Evolutionary conservation across 2,113 vertebrate genomes (phyloP), one percentile per base, ranked within the genome.

Genomic region (Ailuropoda melanoleuca): DNA sequence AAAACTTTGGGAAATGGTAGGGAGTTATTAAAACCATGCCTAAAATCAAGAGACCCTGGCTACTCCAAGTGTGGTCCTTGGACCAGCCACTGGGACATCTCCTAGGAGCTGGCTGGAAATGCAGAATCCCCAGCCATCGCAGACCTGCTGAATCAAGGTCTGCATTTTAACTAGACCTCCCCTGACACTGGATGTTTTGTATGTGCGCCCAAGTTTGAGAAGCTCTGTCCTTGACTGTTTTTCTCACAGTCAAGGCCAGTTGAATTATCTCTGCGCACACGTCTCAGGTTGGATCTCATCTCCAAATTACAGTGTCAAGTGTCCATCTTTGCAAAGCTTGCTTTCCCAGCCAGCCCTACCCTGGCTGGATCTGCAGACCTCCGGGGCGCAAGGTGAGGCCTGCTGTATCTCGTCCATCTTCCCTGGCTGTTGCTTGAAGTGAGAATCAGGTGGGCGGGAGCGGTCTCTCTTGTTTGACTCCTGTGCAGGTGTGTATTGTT

Each of bases 401-500:
- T 95, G 53, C 85, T 95, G 6, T 89, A 26, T 93, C 83, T 81
- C 8, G 0, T 53, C 62, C 46, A 31, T 70, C 80, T 50, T 78
- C 23, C 83, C 31, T 0, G 11, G 68, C 72, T 96, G 92, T 96
- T 80, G 60, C 97, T 48, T 93, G 15, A 88, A 98, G 90, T 95
- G 96, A 97, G 93, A 97, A 95, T 48, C 95, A 72, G 83, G 89
- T 86, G 92, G 97, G 95, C 2, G 34, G 96, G 92, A 85, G 43
- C 24, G 0, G 24, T 62, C 81, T 95, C 84, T 96, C 89, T 93
- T 92, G 95, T 97, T 78, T 93, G 68, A 64, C 56, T 90, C 64
- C 56, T 83, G 34, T 37, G 84, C 96, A 93, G 85, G 56, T 83
- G 96, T 88, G 84, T 82, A 53, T 97, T 97, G 95, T 97, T 97